Base-by-base conservation (phyloP, 2,113 vertebrate species). In the Leptobrachium leishanense region DNA sequence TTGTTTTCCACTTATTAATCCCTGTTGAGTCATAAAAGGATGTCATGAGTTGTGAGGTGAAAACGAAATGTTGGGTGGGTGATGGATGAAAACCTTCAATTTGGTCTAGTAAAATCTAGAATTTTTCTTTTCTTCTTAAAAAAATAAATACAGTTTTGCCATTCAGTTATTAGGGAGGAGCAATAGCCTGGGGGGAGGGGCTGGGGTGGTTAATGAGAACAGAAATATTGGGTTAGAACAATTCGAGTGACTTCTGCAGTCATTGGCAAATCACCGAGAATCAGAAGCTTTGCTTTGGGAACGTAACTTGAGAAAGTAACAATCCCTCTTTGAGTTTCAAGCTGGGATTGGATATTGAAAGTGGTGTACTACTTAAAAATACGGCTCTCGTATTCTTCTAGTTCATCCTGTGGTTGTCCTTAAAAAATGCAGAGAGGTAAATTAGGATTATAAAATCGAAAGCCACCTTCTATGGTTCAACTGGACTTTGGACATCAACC, bases 91-190 rank as follows among this genome's bases (percentile, higher is more conserved):
- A 43, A 75, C 59, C 43, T 75, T 75, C 39, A 74, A 20, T 42
- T 77, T 59, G 41, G 54, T n/a, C 42, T 40, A 20, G 66, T 66
- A 69, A 77, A 62, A 69, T 67, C 74, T 76, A 76, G 50, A 76
- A 20, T 43, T 68, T 53, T 13, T 20, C 31, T 67, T 67, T 12
- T 59, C 4, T 15, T 59, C 46, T 68, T 62, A 70, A 50, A 63
- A 77, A 77, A 77, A 70, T 70, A 62, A 69, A 77, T 50, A 62
- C 40, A 77, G 50, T 70, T 77, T 77, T 53, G 74, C n/a, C 46
- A 67, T 76, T 66, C 40, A 46, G 62, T 69, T 5, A 44, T 20
- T 54, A 76, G 41, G 50, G 64, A 68, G 50, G 40, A 15, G 44
- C 39, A 66, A 75, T 54, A 66, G 13, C 39, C 6, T 64, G 44